phyloP scores from a whole-genome alignment of 2,113 vertebrate species.

The Burhinus oedicnemus region DNA sequence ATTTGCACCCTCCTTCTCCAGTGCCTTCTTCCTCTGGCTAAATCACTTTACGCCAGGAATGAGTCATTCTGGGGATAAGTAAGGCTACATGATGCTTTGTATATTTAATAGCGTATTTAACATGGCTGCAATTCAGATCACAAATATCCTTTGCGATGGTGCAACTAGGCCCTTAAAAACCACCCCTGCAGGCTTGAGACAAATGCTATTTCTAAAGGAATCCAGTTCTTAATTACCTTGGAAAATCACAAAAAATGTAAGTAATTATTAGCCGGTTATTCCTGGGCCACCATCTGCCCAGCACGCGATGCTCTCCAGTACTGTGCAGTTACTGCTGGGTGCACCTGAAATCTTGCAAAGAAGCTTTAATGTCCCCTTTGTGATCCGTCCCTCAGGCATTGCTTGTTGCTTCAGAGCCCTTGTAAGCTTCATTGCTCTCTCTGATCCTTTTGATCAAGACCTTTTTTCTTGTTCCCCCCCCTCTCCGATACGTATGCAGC shows the following conservation, averaged over 20 bases:
- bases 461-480: neutral
- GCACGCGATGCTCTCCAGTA: neutral
- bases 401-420: neutral
- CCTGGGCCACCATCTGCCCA: neutral
- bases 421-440: neutral
- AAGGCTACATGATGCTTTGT: neutral
- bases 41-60: neutral
- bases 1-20: neutral
- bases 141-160: neutral
- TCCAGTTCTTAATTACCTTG: neutral
- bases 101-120: neutral
- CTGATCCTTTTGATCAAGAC: neutral
- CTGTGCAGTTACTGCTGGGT: neutral
- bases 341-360: neutral
- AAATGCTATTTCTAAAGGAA: neutral
- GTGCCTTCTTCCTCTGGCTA: neutral
- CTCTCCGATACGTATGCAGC: neutral
- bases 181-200: neutral
- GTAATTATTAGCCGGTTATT: neutral
- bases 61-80: neutral
- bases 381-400: neutral
- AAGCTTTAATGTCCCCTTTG: neutral
- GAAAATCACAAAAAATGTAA: neutral
- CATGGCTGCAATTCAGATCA: neutral
- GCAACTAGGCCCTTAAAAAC: neutral